Evolutionary conservation across 1,140 invertebrate genomes (phyloP), one percentile per base, ranked within the genome.

Genomic region (Heliconius nattereri): DNA sequence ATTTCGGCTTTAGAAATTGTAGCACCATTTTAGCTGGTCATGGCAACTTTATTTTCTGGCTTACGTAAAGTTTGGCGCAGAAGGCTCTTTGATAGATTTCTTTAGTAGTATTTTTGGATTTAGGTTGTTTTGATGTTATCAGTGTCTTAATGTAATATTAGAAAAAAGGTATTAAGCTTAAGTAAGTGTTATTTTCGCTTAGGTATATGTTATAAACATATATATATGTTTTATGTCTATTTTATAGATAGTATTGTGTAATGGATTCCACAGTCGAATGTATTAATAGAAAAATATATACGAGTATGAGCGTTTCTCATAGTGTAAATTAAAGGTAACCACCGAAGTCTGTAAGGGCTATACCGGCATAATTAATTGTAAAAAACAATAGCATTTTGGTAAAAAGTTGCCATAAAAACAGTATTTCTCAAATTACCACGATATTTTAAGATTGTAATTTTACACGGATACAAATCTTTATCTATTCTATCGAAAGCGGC

Each of bases 401-500:
- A 72, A 35, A 40, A 7, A 72, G 3, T 9, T 20, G 40, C 20
- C 9, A 9, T 72, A 7, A 20, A 8, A 7, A 52, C 6, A 52
- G 49, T 6, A 19, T 20, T 52, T 52, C 32, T 37, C 9, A n/a
- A 40, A 40, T 72, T 72, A 72, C 71, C 37, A 72, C 29, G 13
- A 66, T 66, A 2, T 0, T 66, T 66, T 76, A 60, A 75, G 54
- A 60, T 75, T 66, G 75, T 73, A 35, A 78, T 78, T 60, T 60
- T 76, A 60, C 66, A 79, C 78, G 45, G 76, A 78, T 72, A 66
- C 76, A 70, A 26, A 78, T 45, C 29, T 73, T 78, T 78, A 71
- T 73, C 57, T 84, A 84, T 77, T 85, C 86, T 81, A 86, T 87
- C 82, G 85, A 85, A 89, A 89, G 78, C 82, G 81, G 79, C 84